Evolutionary conservation across 2,888 invertebrate species (phyloP).

Genomic region (Torymus tubicola): DNA sequence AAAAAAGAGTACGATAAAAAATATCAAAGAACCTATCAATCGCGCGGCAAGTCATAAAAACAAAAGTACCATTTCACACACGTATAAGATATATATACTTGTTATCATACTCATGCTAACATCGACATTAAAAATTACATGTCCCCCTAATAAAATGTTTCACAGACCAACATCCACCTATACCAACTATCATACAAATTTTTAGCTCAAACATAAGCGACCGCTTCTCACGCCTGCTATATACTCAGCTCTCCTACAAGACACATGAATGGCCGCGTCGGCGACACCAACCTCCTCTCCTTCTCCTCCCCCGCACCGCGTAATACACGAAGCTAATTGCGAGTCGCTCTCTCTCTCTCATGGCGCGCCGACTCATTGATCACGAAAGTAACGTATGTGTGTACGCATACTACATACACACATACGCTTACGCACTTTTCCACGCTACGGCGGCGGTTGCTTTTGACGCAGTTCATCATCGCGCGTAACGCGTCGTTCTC

Average conservation of each 20-base stretch:
- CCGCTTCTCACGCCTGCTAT: neutral
- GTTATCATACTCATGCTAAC: too few species aligned
- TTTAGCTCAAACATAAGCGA: too few species aligned
- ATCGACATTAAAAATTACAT: too few species aligned
- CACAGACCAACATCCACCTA: too few species aligned
- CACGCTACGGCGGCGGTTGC: conserved; percentile 32
- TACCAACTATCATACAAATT: too few species aligned
- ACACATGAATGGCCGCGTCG: conserved; percentile 2
- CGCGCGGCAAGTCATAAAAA: too few species aligned
- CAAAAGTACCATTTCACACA: too few species aligned
- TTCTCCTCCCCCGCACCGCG: too few species aligned
- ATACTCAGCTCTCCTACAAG: neutral
- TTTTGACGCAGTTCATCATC: conserved; percentile 52
- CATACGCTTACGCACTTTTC: conserved; percentile 33
- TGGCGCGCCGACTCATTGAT: conserved; percentile 48
- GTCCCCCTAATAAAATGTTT: too few species aligned
- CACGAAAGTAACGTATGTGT: conserved; percentile 12
- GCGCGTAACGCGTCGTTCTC: conserved; percentile 44
- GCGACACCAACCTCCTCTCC: neutral
- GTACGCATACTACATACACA: neutral
- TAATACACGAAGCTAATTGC: conserved; percentile 45
- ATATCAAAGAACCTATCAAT: too few species aligned
- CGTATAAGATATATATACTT: too few species aligned
- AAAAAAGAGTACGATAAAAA: too few species aligned
- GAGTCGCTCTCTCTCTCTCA: conserved; percentile 11